Evolutionary conservation across 2,888 invertebrate genomes (phyloP).

Genomic region (Sphaerophoria rueppellii): DNA sequence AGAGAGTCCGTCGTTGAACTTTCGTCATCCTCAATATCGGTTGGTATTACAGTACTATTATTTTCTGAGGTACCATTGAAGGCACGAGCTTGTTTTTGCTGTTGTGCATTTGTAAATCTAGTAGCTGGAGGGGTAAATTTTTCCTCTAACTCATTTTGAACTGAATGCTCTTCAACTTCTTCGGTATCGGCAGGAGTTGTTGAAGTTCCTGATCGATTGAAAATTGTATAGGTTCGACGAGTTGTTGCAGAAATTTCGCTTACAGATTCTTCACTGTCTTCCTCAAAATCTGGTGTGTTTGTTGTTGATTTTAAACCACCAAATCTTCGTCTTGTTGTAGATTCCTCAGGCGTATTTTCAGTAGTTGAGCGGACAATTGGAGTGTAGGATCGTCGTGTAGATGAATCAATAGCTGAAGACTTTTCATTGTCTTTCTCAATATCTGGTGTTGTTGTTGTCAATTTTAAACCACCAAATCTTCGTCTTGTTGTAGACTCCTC

Average conservation of each 20-base stretch:
- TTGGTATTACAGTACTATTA: background rate
- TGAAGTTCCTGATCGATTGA: conserved; percentile 71
- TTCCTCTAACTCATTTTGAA: conserved; percentile 20
- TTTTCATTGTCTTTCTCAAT: background rate
- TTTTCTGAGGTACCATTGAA: background rate
- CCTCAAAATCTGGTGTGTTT: background rate
- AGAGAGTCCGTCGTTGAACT: background rate
- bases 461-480: background rate
- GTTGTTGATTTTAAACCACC: background rate
- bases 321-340: conserved; percentile 14
- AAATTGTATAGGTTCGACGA: conserved; percentile 59
- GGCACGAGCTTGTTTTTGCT: conserved; percentile 25
- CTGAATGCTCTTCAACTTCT: conserved; percentile 42
- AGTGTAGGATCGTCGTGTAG: conserved; percentile 58
- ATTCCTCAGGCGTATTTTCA: background rate
- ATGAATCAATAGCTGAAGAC: background rate
- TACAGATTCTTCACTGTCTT: background rate
- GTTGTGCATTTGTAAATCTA: conserved; percentile 56
- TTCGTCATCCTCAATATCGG: background rate
- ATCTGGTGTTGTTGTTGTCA: background rate
- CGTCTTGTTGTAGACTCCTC: conserved; percentile 14
- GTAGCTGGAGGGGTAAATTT: conserved; percentile 3
- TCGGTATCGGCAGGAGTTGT: background rate
- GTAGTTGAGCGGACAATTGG: conserved; percentile 22
- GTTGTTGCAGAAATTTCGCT: conserved; percentile 12